Evolutionary conservation across 2,888 invertebrate genomes (phyloP).

Genomic region (Megaustenia siamemsis): DNA sequence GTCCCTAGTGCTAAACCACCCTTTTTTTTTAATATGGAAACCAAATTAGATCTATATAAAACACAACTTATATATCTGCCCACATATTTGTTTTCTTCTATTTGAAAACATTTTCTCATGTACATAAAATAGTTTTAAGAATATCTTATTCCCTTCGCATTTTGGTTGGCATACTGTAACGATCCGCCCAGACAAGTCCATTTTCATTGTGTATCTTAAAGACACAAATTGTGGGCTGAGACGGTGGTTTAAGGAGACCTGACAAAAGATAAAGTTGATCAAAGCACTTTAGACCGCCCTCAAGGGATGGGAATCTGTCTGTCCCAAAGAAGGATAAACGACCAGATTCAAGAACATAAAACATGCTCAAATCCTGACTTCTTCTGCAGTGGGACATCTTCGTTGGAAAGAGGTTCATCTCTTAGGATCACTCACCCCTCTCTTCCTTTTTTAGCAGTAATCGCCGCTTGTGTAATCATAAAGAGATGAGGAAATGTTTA

Average conservation of each 20-base stretch:
- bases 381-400: conserved; percentile 2
- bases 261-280: conserved; percentile 22
- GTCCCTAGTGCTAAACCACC: too few species aligned
- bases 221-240: conserved; percentile 7
- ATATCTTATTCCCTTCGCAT: neutral
- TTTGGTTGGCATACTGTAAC: neutral
- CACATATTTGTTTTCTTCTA: neutral
- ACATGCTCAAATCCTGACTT: neutral
- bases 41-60: too few species aligned
- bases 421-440: neutral
- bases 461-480: neutral
- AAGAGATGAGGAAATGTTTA: neutral
- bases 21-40: too few species aligned
- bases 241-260: neutral
- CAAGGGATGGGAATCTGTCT: neutral
- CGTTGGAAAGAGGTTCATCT: neutral
- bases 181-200: conserved; percentile 28
- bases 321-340: conserved; percentile 38
- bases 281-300: conserved; percentile 1
- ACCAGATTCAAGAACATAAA: conserved; percentile 19
- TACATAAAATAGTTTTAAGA: neutral
- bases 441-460: neutral
- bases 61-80: too few species aligned
- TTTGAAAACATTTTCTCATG: neutral
- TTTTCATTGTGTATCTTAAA: conserved; percentile 4